Base-by-base conservation (phyloP, 2,888 invertebrate species). In the Rhimphoctona megacephalus region DNA sequence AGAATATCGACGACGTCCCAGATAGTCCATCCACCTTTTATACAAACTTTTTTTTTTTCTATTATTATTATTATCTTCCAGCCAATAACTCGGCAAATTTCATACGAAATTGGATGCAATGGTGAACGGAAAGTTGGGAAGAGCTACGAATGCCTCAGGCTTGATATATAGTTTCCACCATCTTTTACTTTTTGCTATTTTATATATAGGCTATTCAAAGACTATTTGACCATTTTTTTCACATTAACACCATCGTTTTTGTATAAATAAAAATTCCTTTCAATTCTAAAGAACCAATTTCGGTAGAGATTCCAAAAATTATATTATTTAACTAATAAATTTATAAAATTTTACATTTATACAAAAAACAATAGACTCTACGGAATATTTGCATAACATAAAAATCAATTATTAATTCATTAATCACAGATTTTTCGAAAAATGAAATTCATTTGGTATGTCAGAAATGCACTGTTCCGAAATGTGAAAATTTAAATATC, bases 71-170 rank as follows among this genome's bases (percentile, higher is more conserved):
- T 88, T 88, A 90, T 85, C 86, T 87, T 87, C 87, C 83, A 88
- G 85, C 88, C 90, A 89, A 90, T 90, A 90, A 90, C 89, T 88
- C 89, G 88, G 88, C 80, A 87, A 90, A 90, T 90, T 89, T 90
- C 88, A 88, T 88, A 85, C 86, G 82, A 88, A 89, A 90, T 89
- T 89, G 89, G 89, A 88, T 88, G 89, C 88, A 88, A 87, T 84
- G 74, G 79, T 64, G 85, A 67, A 72, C 76, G 74, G 76, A 78
- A 82, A 85, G 84, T 74, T 66, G 73, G 85, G 57, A 80, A 49
- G 67, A 64, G 80, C 30, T 73, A 64, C 69, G 54, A 77, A 81
- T 87, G 78, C 85, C 81, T 57, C 66, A n/a, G 81, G 81, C 81
- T 69, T 67, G 64, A 64, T 81, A 73, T 57, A 78, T n/a, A 69